phyloP scores from a whole-genome alignment of 37 sponge, comb jelly and placozoan genomes.

The Amphimedon queenslandica region DNA sequence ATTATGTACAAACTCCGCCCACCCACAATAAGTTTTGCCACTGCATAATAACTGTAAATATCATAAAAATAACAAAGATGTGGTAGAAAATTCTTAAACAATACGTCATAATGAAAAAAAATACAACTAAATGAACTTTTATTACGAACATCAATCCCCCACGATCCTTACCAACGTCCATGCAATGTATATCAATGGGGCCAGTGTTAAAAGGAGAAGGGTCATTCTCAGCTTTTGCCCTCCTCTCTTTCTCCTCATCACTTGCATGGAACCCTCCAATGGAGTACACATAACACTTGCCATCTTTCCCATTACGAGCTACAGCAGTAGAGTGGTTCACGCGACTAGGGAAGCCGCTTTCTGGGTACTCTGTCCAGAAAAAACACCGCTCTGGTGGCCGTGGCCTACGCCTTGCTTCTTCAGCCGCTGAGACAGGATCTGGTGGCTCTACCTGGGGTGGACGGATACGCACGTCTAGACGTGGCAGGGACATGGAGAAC shows the following conservation, averaged over 20 bases:
- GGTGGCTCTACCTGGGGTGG: background rate
- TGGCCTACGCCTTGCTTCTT: background rate
- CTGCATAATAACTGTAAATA: too few relatives aligned
- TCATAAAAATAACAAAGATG: too few relatives aligned
- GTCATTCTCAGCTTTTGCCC: slow-evolving; percentile 4
- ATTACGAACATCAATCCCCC: too few relatives aligned
- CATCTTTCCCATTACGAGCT: slow-evolving; percentile 1
- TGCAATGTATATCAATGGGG: slow-evolving; percentile 54
- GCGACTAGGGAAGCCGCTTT: slow-evolving; percentile 67
- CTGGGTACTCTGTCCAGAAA: slow-evolving; percentile 39
- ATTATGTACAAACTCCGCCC: background rate
- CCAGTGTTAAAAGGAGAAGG: slow-evolving; percentile 30
- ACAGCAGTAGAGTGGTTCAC: slow-evolving; percentile 69
- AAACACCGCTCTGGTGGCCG: slow-evolving; percentile 5
- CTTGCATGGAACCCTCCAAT: slow-evolving; percentile 78
- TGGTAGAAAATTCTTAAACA: too few relatives aligned
- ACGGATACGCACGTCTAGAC: background rate
- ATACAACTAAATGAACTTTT: too few relatives aligned
- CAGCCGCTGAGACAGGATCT: background rate
- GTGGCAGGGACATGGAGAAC: background rate
- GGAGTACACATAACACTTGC: slow-evolving; percentile 38
- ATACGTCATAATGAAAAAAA: too few relatives aligned
- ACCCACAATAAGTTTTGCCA: too few relatives aligned
- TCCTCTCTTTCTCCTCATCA: slow-evolving; percentile 23
- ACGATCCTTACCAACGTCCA: slow-evolving; percentile 48